A percentile compares a stretch with the other conserved stretches of the same genome.
Conservation (phyloP, 2,113 vertebrate genomes). For the Myiopsitta monachus region DNA sequence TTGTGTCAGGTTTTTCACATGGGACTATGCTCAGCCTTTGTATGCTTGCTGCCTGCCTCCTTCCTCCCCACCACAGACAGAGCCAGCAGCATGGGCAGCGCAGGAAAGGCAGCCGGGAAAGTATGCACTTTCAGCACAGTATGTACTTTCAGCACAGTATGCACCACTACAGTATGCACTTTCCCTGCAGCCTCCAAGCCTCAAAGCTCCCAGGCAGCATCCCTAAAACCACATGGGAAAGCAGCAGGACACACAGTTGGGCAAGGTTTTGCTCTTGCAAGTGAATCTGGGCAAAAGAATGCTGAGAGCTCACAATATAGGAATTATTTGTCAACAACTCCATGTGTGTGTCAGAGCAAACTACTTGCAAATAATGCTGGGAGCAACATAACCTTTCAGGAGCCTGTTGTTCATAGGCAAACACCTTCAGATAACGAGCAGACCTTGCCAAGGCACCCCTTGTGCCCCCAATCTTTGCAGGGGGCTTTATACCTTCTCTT, state of each 20-base stretch:
- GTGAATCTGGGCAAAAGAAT: not conserved
- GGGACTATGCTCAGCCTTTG: constrained; percentile 39
- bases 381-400: not conserved
- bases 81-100: accelerated
- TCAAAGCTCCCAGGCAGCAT: not conserved
- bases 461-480: not conserved
- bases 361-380: accelerated
- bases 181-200: not conserved
- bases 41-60: not conserved
- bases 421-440: not conserved
- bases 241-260: not conserved
- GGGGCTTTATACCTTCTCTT: not conserved
- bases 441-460: not conserved
- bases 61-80: not conserved
- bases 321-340: not conserved
- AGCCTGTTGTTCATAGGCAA: not conserved
- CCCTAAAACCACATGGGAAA: not conserved
- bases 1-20: constrained; percentile 49
- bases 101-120: not conserved
- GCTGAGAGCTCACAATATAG: accelerated
- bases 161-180: not conserved
- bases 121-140: not conserved
- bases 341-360: not conserved
- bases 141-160: too few relatives aligned
- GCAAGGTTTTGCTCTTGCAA: not conserved